A percentile compares a stretch with the other conserved stretches of the same genome.
Conservation (phyloP, 2,113 vertebrate genomes). For the Erythrocercus mccallii region DNA sequence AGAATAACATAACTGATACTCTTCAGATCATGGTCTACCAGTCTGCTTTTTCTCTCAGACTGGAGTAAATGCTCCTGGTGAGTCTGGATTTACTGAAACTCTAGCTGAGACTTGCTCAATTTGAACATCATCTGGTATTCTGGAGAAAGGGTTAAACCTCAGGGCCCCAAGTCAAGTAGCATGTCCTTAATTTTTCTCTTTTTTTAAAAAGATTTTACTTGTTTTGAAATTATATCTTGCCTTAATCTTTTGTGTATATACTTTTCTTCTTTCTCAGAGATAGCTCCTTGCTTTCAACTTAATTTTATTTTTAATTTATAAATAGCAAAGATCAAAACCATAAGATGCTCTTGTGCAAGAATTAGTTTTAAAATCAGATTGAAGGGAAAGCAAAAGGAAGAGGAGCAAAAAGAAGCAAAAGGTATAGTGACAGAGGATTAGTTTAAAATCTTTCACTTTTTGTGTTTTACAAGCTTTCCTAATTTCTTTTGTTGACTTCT, state of each 20-base stretch:
- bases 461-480: not conserved
- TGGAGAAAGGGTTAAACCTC: not conserved
- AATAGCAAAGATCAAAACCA: not conserved
- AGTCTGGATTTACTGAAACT: not conserved
- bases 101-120: not conserved
- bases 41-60: not conserved
- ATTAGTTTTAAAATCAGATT: not conserved
- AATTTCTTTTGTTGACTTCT: not conserved
- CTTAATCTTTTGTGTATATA: not conserved
- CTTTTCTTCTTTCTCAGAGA: not conserved
- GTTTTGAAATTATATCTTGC: not conserved
- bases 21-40: not conserved
- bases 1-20: not conserved
- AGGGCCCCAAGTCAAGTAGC: not conserved
- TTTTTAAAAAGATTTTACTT: not conserved
- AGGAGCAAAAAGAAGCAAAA: too few relatives aligned
- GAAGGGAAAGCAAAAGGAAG: not conserved
- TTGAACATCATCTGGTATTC: not conserved
- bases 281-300: not conserved
- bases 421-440: not conserved
- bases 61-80: not conserved
- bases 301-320: not conserved
- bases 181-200: not conserved
- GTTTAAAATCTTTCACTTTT: not conserved
- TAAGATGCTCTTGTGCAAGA: not conserved